These are phyloP conservation scores for Hetaerina titia DNA, from an alignment of 2,888 invertebrate genomes.

Conservation along the genomic window DNA sequence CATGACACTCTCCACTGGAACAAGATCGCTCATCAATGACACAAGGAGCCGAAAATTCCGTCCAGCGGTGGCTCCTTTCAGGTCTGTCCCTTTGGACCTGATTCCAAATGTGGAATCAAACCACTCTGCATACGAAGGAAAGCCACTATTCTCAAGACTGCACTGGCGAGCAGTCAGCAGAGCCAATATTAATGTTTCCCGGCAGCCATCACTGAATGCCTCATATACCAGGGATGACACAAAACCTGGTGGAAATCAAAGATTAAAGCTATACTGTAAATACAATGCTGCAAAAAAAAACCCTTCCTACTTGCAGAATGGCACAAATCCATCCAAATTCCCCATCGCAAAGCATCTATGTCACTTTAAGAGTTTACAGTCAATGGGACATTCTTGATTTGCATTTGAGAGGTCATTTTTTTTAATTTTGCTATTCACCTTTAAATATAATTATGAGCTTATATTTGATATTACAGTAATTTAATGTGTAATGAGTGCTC, in stretches of 20 bases:
- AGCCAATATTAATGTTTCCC: slow-evolving; percentile 45
- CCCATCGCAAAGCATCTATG: no score
- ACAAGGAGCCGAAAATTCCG: slow-evolving; percentile 38
- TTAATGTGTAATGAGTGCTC: no score
- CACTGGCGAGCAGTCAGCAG: slow-evolving; percentile 40
- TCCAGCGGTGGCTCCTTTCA: neutral
- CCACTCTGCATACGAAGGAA: slow-evolving; percentile 53
- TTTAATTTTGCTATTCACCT: no score
- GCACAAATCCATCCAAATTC: no score
- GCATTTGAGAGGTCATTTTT: no score
- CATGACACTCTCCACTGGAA: slow-evolving; percentile 28
- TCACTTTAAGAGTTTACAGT: no score
- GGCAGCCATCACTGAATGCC: slow-evolving; percentile 18
- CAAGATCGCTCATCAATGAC: slow-evolving; percentile 40
- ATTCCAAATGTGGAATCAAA: slow-evolving; percentile 37
- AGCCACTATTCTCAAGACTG: neutral
- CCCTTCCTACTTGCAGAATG: no score
- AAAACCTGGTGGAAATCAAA: slow-evolving; percentile 15
- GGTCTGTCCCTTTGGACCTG: neutral
- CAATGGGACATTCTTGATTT: no score
- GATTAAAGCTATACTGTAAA: neutral
- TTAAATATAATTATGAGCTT: no score
- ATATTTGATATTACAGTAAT: no score
- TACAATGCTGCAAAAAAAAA: no score
- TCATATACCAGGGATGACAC: neutral